Base-by-base conservation (phyloP, 92 coral and sea anemone species). In the Heteractis magnifica region DNA sequence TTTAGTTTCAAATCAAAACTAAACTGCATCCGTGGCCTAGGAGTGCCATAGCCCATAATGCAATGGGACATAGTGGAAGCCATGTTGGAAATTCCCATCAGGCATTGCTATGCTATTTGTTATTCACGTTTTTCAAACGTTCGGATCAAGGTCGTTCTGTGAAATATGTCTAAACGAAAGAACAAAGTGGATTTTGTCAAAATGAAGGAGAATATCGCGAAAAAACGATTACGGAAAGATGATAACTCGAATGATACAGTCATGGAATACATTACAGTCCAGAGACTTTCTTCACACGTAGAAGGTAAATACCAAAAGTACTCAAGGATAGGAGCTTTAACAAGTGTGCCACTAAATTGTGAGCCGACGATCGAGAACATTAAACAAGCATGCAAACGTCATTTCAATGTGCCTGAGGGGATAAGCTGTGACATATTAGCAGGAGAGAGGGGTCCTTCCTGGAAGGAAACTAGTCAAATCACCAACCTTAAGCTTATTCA, bases 391-490 rank as follows among this genome's bases (percentile, higher is more conserved):
- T 91, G 88, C 81, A 85, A 86, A 68, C 77, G 20, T 77, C 92
- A 88, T 85, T 88, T 91, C 81, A 86, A 90, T 59, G 65, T 87
- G 15, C 82, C 88, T 70, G 86, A 85, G 51, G 81, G 71, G 20
- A 83, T 91, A 86, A 83, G 88, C 79, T 91, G 94, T 86, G 92
- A 88, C 86, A 12, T 91, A 15, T 83, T 91, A 51, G 92, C 92
- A 10, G 94, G 94, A 51, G 87, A 91, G 83, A 79, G 92, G 15
- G 90, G 90, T 41, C 94, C 94, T 49, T 91, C 94, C 48, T 88
- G 71, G 81, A 82, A 87, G 19, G 90, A 91, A 21, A 78, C 83
- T 18, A 77, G 84, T 8, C 92, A 91, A 78, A 88, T 88, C 15
- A 75, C 83, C 60, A 82, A 91, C 82, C 85, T 88, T 88, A 91